Evolutionary conservation across 2,113 vertebrate genomes (phyloP).

Genomic region (Anhinga rufa): DNA sequence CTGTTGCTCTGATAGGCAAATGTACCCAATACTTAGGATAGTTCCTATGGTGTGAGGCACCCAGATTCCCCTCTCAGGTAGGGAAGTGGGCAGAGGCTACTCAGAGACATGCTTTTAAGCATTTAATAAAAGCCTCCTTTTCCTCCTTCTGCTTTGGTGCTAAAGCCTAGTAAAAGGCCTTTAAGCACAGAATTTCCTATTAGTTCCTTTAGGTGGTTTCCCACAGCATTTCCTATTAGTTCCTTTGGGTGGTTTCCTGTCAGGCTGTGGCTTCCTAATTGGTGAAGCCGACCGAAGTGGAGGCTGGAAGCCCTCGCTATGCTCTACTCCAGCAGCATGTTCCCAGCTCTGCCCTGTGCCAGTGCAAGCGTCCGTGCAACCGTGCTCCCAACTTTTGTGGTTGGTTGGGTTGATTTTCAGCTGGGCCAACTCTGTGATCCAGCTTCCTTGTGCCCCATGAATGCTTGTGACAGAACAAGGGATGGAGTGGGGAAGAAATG

Average conservation of each 20-base stretch:
- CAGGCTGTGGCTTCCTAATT: conserved; percentile 3
- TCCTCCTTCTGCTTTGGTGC: background rate
- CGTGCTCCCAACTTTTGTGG: background rate
- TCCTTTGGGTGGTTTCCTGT: background rate
- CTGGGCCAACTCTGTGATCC: background rate
- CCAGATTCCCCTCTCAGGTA: background rate
- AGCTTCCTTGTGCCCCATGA: background rate
- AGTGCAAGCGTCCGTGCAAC: background rate
- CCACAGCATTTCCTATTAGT: background rate
- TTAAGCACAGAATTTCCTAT: conserved; percentile 11
- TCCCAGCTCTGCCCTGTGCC: background rate
- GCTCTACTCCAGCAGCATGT: rapidly evolving
- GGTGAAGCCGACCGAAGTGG: background rate
- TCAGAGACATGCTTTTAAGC: background rate
- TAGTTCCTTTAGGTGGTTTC: background rate
- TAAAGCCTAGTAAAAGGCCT: background rate
- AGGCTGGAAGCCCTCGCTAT: background rate
- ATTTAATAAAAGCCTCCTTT: background rate
- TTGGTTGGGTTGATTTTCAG: background rate
- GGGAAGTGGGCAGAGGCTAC: background rate
- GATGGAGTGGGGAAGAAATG: background rate
- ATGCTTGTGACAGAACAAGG: background rate
- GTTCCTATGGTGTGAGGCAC: background rate
- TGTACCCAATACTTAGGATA: background rate
- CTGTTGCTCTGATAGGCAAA: background rate